These are phyloP conservation scores for Prosopocoilus inquinatus DNA, from an alignment of 2,888 invertebrate species.

Conservation along the genomic window DNA sequence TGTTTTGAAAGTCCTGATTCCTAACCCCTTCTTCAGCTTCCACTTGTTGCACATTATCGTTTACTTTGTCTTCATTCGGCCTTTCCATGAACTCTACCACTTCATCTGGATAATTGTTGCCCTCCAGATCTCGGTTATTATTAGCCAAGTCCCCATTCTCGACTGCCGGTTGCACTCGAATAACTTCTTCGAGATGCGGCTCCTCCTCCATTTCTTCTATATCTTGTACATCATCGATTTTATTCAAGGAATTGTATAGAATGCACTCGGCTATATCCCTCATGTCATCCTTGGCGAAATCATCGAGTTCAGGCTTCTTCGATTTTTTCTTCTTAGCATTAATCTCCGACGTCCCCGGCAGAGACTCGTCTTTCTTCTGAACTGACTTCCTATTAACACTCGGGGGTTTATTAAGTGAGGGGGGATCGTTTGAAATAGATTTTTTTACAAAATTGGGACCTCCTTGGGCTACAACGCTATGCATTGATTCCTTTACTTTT, in stretches of 20 bases:
- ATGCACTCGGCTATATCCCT: slow-evolving; percentile 42
- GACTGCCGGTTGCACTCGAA: slow-evolving; percentile 34
- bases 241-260: slow-evolving; percentile 40
- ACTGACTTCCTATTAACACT: slow-evolving; percentile 3
- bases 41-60: slow-evolving; percentile 18
- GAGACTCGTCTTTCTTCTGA: slow-evolving; percentile 13
- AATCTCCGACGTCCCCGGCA: slow-evolving; percentile 33
- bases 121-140: slow-evolving; percentile 55
- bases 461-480: slow-evolving; percentile 1
- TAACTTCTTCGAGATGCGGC: background rate
- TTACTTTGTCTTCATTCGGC: slow-evolving; percentile 25
- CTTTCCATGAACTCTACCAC: slow-evolving; percentile 34
- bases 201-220: background rate
- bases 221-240: slow-evolving; percentile 28
- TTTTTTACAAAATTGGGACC: background rate
- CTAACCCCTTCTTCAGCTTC: slow-evolving; percentile 5
- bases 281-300: slow-evolving; percentile 35
- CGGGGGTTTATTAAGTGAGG: slow-evolving; percentile 7
- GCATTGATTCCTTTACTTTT: slow-evolving; percentile 13
- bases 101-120: slow-evolving; percentile 50
- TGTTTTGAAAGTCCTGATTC: background rate
- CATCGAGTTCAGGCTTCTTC: slow-evolving; percentile 31
- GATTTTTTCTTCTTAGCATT: slow-evolving; percentile 30
- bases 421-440: background rate
- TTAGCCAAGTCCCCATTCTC: slow-evolving; percentile 57